Base-by-base conservation (phyloP, 2,797 vertebrate species). In the Sparidentex hasta region DNA sequence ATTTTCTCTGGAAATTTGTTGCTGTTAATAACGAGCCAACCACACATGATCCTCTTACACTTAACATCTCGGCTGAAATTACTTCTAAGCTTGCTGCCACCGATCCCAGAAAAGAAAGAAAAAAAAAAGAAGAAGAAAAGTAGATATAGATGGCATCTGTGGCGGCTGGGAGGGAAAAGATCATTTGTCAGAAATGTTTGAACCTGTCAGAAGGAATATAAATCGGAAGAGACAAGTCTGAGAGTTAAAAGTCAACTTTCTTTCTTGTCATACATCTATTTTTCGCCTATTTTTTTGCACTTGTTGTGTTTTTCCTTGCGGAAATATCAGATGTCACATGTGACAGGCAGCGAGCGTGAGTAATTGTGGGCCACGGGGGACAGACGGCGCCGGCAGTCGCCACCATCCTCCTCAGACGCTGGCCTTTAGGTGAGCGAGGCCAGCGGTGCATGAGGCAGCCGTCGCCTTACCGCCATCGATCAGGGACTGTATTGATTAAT, bases 281-380 rank as follows among this genome's bases (percentile, higher is more conserved):
- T n/a, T 25, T 51, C 6, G 16, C 46, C 27, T 18, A 50, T 61
- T 54, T 58, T 68, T 9, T 65, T 41, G n/a, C 46, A 56, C 68
- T 58, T 78, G 54, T 51, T 21, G 20, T 84, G 72, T 71, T 64
- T 69, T 59, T 57, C 14, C 65, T 29, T 29, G 21, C 1, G 56
- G 66, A 87, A 88, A 87, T 65, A 82, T 90, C 75, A 78, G 72
- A 71, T 84, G 71, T 74, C 81, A 72, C 69, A 52, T 79, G 83
- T 82, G 70, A 80, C 75, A 71, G 62, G 69, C 47, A 58, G 76
- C 59, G 44, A 71, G 56, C n/a, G 17, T 69, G 84, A 82, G 70
- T 88, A 85, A 90, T 87, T 78, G 59, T 71, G 48, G 67, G 62
- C 63, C 58, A 55, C 44, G 55, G 56, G 72, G 74, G 50, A 62